phyloP scores from a whole-genome alignment of 2,797 vertebrate species.

The Cirrhinus mrigala region DNA sequence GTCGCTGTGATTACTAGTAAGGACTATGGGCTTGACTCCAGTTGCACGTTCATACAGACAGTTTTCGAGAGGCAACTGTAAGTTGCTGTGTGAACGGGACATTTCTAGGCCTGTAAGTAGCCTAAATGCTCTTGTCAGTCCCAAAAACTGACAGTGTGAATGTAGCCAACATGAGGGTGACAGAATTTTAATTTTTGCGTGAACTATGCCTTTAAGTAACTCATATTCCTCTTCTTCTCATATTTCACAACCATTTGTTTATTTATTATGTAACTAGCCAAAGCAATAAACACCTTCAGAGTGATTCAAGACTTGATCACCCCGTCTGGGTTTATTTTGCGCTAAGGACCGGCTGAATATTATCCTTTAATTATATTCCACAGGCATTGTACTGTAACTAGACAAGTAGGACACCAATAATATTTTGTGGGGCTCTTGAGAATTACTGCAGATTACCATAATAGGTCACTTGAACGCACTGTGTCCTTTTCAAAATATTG shows the following conservation, averaged over 20 bases:
- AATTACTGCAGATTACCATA: constrained; percentile 23
- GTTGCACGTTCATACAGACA: no score
- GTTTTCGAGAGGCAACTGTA: no score
- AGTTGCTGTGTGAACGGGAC: no score
- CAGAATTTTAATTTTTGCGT: neutral
- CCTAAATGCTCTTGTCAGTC: no score
- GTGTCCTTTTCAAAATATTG: constrained; percentile 26
- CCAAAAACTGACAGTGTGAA: no score
- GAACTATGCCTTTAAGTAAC: neutral
- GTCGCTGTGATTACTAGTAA: no score
- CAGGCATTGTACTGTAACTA: constrained; percentile 22
- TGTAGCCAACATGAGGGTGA: neutral
- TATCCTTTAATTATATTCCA: constrained; percentile 33
- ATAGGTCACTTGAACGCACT: constrained; percentile 34
- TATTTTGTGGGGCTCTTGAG: constrained; percentile 23
- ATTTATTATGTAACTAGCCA: neutral
- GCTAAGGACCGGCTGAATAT: neutral
- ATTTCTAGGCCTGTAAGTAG: no score
- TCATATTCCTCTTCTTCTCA: neutral
- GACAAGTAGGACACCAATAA: constrained; percentile 29
- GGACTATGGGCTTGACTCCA: no score
- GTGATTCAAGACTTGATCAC: neutral
- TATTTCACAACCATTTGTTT: neutral
- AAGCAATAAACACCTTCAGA: neutral
- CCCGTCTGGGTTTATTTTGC: neutral